phyloP scores from a whole-genome alignment of 2,113 vertebrate genomes.

The Platysteira castanea region DNA sequence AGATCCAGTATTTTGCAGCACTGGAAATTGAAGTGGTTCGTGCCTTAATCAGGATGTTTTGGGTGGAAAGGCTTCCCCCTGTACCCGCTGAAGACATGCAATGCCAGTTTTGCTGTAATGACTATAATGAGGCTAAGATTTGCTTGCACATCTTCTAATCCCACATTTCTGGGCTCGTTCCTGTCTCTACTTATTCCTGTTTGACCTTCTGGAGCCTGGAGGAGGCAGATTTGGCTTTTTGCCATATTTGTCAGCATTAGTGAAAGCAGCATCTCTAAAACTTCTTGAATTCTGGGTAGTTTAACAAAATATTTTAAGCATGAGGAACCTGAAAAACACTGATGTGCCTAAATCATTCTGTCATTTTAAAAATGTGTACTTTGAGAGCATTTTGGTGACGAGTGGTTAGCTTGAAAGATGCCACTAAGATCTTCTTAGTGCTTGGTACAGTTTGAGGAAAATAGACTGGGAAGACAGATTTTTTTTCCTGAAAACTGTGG shows the following conservation, averaged over 20 bases:
- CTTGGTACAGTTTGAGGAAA: not conserved
- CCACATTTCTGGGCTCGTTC: not conserved
- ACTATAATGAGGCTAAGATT: not conserved
- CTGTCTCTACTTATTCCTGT: not conserved
- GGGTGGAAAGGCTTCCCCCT: not conserved
- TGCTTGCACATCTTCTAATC: not conserved
- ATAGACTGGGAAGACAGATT: not conserved
- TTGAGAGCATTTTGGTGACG: not conserved
- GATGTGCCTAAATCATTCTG: not conserved
- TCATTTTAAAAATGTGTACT: not conserved
- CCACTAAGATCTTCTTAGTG: not conserved
- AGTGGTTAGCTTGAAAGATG: not conserved
- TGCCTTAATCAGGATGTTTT: not conserved
- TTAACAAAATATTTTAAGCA: not conserved
- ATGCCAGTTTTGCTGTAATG: not conserved
- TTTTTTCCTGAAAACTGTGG: not conserved
- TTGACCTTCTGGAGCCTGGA: not conserved
- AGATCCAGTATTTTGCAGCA: not conserved
- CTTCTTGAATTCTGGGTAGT: not conserved
- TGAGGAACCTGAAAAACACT: not conserved
- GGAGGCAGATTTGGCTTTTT: not conserved
- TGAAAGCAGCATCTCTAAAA: not conserved
- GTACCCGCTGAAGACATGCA: not conserved
- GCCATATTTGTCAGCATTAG: not conserved
- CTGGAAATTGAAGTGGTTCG: not conserved